Conservation (phyloP, 2,888 invertebrate species). For the Nomada flava region DNA sequence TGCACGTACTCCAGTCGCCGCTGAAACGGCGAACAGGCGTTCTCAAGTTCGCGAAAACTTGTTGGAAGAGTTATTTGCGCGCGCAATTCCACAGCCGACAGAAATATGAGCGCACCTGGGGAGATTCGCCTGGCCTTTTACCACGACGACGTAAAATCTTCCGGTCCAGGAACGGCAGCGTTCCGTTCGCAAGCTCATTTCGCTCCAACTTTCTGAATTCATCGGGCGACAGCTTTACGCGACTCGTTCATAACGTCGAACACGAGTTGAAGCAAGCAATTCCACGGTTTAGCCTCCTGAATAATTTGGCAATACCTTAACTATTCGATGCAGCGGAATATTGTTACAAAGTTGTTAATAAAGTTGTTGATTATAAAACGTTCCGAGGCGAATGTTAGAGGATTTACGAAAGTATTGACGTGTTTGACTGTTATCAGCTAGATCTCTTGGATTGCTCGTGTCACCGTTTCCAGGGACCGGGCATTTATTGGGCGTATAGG, state of each 20-base stretch:
- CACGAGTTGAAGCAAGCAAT: not conserved
- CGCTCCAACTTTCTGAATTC: slow-evolving; percentile 32
- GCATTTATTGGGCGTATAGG: slow-evolving; percentile 54
- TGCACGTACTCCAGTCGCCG: slow-evolving; percentile 51
- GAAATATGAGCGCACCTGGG: slow-evolving; percentile 36
- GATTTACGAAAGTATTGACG: not conserved
- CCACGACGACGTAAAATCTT: slow-evolving; percentile 11
- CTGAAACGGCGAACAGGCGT: slow-evolving; percentile 39
- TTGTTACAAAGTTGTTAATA: not conserved
- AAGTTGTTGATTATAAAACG: not conserved
- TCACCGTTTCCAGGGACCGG: slow-evolving; percentile 5
- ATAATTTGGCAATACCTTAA: no score
- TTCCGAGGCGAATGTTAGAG: not conserved
- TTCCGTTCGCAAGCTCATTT: slow-evolving; percentile 28
- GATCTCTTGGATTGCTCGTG: slow-evolving; percentile 5
- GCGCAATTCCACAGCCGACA: slow-evolving; percentile 30
- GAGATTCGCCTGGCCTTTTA: slow-evolving; percentile 39
- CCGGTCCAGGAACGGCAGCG: slow-evolving; percentile 5
- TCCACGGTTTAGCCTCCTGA: not conserved
- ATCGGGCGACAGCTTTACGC: slow-evolving; percentile 18
- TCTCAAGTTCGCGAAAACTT: slow-evolving; percentile 53
- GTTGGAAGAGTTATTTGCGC: slow-evolving; percentile 54
- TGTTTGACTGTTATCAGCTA: not conserved
- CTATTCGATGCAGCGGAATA: not conserved
- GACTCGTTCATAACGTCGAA: not conserved